phyloP scores from a whole-genome alignment of 2,888 invertebrate species.

The Melieria picta region DNA sequence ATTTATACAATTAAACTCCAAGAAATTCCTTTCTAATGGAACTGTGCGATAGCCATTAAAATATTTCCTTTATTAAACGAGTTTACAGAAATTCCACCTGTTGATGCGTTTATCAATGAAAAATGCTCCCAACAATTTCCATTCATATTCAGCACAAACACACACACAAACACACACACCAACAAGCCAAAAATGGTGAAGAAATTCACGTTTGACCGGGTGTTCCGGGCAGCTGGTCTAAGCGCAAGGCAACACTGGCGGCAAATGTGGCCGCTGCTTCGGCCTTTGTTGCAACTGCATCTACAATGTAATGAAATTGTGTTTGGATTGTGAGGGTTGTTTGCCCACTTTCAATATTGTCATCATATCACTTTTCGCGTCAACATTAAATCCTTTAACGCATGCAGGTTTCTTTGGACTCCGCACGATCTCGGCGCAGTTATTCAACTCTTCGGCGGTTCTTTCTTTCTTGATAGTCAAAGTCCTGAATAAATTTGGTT shows the following conservation, averaged over 20 bases:
- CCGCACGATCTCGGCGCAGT: background rate
- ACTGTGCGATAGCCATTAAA: slow-evolving; percentile 11
- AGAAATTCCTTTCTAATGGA: slow-evolving; percentile 22
- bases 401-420: background rate
- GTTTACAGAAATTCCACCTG: slow-evolving; percentile 15
- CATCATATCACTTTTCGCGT: too few relatives aligned
- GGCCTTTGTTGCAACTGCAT: too few relatives aligned
- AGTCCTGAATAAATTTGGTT: slow-evolving; percentile 22
- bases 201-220: too few relatives aligned
- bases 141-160: background rate
- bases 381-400: background rate
- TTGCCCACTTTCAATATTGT: too few relatives aligned
- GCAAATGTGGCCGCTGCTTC: too few relatives aligned
- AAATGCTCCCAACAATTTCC: slow-evolving; percentile 3
- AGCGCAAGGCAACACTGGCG: too few relatives aligned
- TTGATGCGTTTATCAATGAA: slow-evolving; percentile 18
- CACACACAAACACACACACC: too few relatives aligned
- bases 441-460: background rate
- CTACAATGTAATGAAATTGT: too few relatives aligned
- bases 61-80: background rate
- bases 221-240: too few relatives aligned
- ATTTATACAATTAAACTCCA: too few relatives aligned
- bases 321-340: too few relatives aligned
- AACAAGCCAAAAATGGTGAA: too few relatives aligned
- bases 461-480: background rate